Evolutionary conservation across 2,797 vertebrate species (phyloP).

Genomic region (Leontopithecus rosalia): DNA sequence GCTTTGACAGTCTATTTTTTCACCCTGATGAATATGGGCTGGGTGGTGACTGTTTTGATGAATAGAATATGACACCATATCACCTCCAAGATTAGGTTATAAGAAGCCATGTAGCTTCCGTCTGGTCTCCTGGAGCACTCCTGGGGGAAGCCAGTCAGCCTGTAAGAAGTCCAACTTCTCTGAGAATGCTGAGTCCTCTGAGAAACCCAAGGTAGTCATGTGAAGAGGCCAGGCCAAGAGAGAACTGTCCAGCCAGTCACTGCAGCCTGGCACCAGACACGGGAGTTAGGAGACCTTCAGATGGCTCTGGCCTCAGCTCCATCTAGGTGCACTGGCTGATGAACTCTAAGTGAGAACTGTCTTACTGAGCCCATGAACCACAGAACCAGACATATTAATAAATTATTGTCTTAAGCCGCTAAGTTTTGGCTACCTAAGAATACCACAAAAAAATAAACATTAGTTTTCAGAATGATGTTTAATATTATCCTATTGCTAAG

Average conservation of each 20-base stretch:
- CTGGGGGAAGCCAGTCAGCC: neutral
- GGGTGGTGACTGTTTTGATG: neutral
- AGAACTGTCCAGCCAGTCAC: neutral
- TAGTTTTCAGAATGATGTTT: conserved; percentile 12
- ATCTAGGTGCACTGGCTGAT: neutral
- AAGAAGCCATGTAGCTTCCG: neutral
- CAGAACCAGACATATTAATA: neutral
- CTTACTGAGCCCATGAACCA: neutral
- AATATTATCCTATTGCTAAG: neutral
- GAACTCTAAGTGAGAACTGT: neutral
- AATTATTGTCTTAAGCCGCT: neutral
- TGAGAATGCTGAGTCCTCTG: neutral
- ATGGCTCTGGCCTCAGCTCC: neutral
- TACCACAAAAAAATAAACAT: neutral
- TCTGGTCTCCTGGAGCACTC: neutral
- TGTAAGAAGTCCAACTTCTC: neutral
- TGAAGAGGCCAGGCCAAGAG: neutral
- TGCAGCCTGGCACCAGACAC: neutral
- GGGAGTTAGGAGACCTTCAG: neutral
- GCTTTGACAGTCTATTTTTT: neutral
- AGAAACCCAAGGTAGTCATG: neutral
- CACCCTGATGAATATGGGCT: neutral
- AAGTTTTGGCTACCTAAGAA: neutral
- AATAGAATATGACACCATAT: neutral
- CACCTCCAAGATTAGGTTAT: neutral